Base-by-base conservation (phyloP, 2,888 invertebrate species). In the Halictus quadricinctus region DNA sequence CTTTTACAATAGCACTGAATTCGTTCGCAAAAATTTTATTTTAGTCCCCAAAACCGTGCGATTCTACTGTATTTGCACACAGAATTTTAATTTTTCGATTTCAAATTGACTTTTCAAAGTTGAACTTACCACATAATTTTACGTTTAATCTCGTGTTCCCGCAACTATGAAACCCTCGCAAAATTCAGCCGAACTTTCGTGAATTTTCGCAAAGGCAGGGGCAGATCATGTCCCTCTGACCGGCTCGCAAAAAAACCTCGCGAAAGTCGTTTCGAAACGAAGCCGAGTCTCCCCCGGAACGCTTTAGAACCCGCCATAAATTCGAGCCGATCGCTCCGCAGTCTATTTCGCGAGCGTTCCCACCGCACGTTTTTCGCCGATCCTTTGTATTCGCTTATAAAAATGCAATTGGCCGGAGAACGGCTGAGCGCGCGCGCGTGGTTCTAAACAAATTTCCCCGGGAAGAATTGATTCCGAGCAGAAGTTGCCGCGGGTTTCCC, bases 371-470 rank as follows among this genome's bases (percentile, higher is more conserved):
- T 25, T 25, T 13, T 25, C 60, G 60, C 60, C 12, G 29, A 41
- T 73, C 36, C 50, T 41, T 36, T 50, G 36, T 50, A 21, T 36
- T 21, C 75, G n/a, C 60, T 75, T 75, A 60, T 75, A 60, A 75
- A 75, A 75, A 75, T 75, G 60, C 75, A 75, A 75, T 75, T n/a
- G 43, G 41, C 43, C 60, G 2, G 75, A 43, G 60, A 75, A 25
- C 60, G 25, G 46, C 54, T 13, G 36, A 1, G 29, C 1, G 29
- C 29, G 36, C 36, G 36, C 54, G n/a, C n/a, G 25, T 18, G 43
- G 60, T 75, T 46, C 75, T 60, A 60, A 60, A 60, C 64, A 64
- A 76, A 64, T 76, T 64, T 29, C 64, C 43, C 18, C 21, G 46
- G 58, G 76, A 48, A 64, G 29, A 64, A 76, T 60, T 48, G 76